Conservation (phyloP, 2,797 vertebrate species). For the Podarcis siculus region DNA sequence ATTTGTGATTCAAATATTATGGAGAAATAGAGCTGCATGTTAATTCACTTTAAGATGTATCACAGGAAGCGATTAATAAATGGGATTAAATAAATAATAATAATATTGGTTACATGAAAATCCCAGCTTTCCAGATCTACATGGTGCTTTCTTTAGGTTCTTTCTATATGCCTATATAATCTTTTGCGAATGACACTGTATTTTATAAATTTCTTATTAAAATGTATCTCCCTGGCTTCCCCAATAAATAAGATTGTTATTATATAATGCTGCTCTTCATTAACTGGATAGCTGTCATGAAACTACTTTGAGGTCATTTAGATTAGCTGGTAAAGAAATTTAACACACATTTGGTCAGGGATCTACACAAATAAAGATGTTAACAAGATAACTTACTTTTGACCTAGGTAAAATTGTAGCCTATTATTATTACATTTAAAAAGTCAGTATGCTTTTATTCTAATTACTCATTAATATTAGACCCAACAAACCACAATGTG, state of each 20-base stretch:
- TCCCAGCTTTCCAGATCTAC: neutral
- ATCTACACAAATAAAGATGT: conserved; percentile 10
- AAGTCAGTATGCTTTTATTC: conserved; percentile 8
- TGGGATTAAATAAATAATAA: no score
- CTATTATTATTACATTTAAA: neutral
- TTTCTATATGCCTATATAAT: neutral
- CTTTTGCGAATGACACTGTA: neutral
- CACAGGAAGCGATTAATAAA: no score
- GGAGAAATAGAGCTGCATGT: no score
- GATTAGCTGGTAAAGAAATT: neutral
- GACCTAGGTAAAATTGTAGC: neutral
- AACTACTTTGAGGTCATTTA: neutral
- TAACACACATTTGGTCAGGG: neutral
- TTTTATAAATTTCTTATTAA: neutral
- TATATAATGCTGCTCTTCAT: neutral
- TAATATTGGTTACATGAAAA: neutral
- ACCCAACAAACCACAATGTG: conserved; percentile 42
- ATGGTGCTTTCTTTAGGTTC: neutral
- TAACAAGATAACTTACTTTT: neutral
- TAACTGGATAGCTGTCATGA: neutral
- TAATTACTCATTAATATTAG: conserved; percentile 14
- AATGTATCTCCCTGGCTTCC: neutral
- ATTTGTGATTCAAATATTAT: no score
- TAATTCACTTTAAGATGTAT: no score
- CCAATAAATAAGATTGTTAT: neutral